phyloP scores from a whole-genome alignment of 1,140 invertebrate genomes.

The Hirudo medicinalis region DNA sequence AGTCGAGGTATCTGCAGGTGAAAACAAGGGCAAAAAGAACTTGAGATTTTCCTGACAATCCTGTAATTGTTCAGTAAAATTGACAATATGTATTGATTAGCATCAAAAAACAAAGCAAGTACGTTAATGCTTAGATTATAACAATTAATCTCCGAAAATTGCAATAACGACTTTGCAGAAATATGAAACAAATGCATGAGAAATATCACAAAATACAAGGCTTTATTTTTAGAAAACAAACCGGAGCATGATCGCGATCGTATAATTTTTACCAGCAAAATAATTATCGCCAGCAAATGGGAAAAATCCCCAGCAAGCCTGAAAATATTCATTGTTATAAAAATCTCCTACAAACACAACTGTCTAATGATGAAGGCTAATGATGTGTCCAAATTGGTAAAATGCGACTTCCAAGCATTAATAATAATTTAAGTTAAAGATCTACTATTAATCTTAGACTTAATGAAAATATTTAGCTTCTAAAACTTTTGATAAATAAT shows the following conservation, averaged over 20 bases:
- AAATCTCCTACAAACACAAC: no score
- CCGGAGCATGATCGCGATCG: constrained; percentile 97
- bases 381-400: no score
- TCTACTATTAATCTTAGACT: no score
- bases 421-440: no score
- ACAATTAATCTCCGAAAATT: background rate
- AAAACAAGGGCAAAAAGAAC: constrained; percentile 92
- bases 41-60: constrained; percentile 95
- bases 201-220: background rate
- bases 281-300: constrained; percentile 85
- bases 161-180: background rate
- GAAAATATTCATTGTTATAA: constrained; percentile 49
- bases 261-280: constrained; percentile 94
- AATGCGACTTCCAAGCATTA: no score
- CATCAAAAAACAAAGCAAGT: background rate
- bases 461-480: no score
- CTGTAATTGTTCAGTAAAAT: constrained; percentile 44
- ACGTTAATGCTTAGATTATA: background rate
- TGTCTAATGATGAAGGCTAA: no score
- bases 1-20: constrained; percentile 82
- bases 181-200: background rate
- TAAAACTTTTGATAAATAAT: no score
- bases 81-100: background rate
- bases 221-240: constrained; percentile 34
- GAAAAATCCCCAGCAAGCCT: constrained; percentile 85